phyloP scores from a whole-genome alignment of 2,888 invertebrate species.

The Coecobrya sp. region DNA sequence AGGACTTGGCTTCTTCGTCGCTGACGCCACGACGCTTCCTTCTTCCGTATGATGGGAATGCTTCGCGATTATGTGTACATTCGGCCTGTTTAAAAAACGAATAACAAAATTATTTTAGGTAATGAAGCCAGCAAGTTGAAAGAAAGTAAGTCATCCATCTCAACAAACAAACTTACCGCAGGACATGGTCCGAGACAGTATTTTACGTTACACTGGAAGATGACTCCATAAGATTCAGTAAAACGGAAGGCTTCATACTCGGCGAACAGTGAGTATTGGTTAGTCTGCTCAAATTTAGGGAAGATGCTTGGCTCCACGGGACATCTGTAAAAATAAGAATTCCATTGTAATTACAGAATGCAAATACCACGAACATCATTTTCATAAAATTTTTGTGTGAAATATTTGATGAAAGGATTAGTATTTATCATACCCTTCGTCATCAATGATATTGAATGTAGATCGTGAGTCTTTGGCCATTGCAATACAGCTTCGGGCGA shows the following conservation, averaged over 20 bases:
- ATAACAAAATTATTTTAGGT: too few relatives aligned
- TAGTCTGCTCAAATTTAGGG: constrained; percentile 96
- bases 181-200: constrained; percentile 98
- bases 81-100: constrained; percentile 91
- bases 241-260: constrained; percentile 98
- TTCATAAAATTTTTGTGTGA: background rate
- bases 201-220: constrained; percentile 99
- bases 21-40: constrained; percentile 91
- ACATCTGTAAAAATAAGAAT: constrained; percentile 89
- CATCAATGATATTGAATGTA: constrained; percentile 98
- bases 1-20: constrained; percentile 89
- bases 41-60: constrained; percentile 96
- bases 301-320: constrained; percentile 97
- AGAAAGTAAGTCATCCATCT: constrained; percentile 42
- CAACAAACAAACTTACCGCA: constrained; percentile 90
- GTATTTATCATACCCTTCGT: constrained; percentile 92
- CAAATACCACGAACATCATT: constrained; percentile 17
- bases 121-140: too few relatives aligned
- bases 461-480: constrained; percentile 99
- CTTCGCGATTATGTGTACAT: constrained; percentile 97
- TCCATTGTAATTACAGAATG: constrained; percentile 45
- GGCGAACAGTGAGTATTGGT: constrained; percentile 94
- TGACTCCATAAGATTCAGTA: constrained; percentile 98
- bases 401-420: background rate
- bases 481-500: constrained; percentile 97